phyloP scores from a whole-genome alignment of 2,113 vertebrate genomes.

The Gallinago undulata region DNA sequence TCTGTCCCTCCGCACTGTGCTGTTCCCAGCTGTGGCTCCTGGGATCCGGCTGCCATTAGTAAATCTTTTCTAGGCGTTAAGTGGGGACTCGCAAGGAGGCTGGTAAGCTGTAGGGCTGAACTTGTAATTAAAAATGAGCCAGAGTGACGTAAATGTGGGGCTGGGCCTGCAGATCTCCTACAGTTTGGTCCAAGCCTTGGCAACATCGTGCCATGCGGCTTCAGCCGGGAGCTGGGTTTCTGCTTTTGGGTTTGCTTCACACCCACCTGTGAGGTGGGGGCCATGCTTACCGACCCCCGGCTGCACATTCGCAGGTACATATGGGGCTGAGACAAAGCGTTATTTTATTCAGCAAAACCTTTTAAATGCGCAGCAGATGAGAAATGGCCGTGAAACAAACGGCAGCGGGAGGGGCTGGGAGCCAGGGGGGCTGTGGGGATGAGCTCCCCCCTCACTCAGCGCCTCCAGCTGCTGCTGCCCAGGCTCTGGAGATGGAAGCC shows the following conservation, averaged over 20 bases:
- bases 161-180: background rate
- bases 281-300: rapidly evolving
- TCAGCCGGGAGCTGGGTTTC: background rate
- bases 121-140: background rate
- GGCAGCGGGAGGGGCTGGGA: rapidly evolving
- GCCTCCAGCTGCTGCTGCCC: background rate
- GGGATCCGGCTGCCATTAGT: background rate
- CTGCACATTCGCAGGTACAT: no score
- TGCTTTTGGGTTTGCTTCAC: background rate
- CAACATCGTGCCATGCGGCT: rapidly evolving
- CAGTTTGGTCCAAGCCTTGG: no score
- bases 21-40: background rate
- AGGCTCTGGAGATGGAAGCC: background rate
- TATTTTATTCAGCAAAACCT: background rate
- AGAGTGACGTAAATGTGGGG: background rate
- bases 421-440: background rate
- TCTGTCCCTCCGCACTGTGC: background rate
- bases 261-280: no score
- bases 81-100: background rate
- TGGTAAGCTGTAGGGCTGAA: background rate
- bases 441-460: background rate
- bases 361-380: background rate
- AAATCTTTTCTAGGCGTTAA: background rate
- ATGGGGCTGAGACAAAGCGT: rapidly evolving
- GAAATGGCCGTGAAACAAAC: background rate